phyloP scores from a whole-genome alignment of 2,888 invertebrate species.

The Protodeltote pygarga region DNA sequence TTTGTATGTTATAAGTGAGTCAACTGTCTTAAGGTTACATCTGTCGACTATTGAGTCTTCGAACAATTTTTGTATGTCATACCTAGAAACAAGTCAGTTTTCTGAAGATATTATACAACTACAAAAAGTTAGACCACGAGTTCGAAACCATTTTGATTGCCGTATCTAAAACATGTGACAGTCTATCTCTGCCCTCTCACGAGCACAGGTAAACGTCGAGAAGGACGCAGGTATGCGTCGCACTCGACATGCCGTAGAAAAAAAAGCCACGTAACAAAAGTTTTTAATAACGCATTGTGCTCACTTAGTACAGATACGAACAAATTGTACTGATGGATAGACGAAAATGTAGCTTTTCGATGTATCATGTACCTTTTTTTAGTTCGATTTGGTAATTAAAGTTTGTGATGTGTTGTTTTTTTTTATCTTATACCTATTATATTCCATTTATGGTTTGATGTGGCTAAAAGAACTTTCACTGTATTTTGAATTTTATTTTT shows the following conservation, averaged over 20 bases:
- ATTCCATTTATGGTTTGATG: slow-evolving; percentile 9
- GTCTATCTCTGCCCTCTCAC: slow-evolving; percentile 67
- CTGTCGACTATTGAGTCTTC: no score
- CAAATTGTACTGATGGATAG: slow-evolving; percentile 45
- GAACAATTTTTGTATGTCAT: no score
- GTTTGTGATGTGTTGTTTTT: slow-evolving; percentile 38
- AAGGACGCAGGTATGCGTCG: slow-evolving; percentile 79
- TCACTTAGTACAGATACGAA: slow-evolving; percentile 58
- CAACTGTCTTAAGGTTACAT: no score
- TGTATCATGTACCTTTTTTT: slow-evolving; percentile 45
- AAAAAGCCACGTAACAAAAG: slow-evolving; percentile 79
- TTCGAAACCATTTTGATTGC: slow-evolving; percentile 4
- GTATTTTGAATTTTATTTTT: background rate
- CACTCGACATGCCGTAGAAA: slow-evolving; percentile 55
- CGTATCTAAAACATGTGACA: slow-evolving; percentile 55
- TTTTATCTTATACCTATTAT: slow-evolving; percentile 4
- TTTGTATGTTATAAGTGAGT: no score
- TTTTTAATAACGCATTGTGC: slow-evolving; percentile 75
- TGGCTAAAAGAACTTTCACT: slow-evolving; percentile 1
- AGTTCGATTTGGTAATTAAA: slow-evolving; percentile 39
- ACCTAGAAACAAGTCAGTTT: background rate
- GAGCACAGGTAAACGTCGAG: slow-evolving; percentile 76
- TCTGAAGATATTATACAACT: background rate
- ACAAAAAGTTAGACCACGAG: background rate
- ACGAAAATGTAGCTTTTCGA: slow-evolving; percentile 36